Evolutionary conservation across 2,797 vertebrate genomes (phyloP).

Genomic region (Enteromius thamalakanensis): DNA sequence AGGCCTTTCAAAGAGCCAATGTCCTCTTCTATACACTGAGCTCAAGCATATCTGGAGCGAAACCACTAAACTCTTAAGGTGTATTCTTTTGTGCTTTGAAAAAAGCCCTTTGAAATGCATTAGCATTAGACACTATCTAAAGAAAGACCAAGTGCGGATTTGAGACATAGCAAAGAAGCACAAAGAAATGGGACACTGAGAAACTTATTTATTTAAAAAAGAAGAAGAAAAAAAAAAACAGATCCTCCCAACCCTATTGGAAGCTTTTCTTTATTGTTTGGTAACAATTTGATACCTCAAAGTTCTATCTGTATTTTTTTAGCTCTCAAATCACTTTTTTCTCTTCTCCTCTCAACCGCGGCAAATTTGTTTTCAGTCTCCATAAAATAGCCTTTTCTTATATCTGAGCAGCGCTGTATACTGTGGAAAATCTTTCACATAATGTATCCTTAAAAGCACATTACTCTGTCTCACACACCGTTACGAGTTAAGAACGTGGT

Average conservation of each 20-base stretch:
- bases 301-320: conserved; percentile 71
- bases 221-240: background rate
- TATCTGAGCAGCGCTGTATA: conserved; percentile 75
- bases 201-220: conserved; percentile 51
- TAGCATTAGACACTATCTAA: conserved; percentile 76
- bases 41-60: conserved; percentile 69
- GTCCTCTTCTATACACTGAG: conserved; percentile 58
- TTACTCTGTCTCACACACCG: conserved; percentile 80
- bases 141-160: conserved; percentile 80
- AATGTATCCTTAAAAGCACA: conserved; percentile 87
- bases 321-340: conserved; percentile 64
- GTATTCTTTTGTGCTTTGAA: conserved; percentile 77
- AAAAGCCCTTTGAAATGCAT: conserved; percentile 80
- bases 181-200: conserved; percentile 72
- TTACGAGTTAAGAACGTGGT: conserved; percentile 84
- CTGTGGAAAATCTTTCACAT: conserved; percentile 83
- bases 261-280: conserved; percentile 74
- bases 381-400: conserved; percentile 84
- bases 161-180: conserved; percentile 71
- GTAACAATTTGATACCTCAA: conserved; percentile 77
- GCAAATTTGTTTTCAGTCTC: conserved; percentile 82
- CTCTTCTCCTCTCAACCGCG: conserved; percentile 68
- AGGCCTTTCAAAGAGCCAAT: conserved; percentile 18
- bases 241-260: conserved; percentile 67
- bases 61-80: conserved; percentile 77